Evolutionary conservation across 2,113 vertebrate genomes (phyloP).

Genomic region (Poeciliopsis prolifica): DNA sequence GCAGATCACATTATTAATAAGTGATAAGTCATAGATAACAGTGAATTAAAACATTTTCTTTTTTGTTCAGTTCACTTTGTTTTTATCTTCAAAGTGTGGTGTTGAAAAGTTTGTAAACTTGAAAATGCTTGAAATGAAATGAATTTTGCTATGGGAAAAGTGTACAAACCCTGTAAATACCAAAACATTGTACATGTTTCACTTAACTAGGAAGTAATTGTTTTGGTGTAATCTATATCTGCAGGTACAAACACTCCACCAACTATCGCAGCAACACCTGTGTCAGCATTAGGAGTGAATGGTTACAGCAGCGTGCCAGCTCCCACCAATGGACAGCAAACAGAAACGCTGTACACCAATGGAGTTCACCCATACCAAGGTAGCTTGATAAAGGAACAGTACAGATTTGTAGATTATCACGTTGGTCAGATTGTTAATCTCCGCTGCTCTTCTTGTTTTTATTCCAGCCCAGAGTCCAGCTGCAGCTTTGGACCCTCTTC

Average conservation of each 20-base stretch:
- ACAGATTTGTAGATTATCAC: background rate
- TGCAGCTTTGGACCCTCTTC: conserved; percentile 85
- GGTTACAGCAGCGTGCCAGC: conserved; percentile 84
- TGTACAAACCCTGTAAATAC: background rate
- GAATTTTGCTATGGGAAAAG: no score
- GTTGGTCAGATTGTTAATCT: background rate
- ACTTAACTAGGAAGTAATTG: background rate
- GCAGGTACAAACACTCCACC: conserved; percentile 87
- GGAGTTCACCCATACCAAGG: conserved; percentile 88
- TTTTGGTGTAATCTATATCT: conserved; percentile 24
- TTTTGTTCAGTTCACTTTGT: no score
- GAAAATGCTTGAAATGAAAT: no score
- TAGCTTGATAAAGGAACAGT: conserved; percentile 34
- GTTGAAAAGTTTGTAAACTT: no score
- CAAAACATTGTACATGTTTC: background rate
- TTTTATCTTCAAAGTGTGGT: no score
- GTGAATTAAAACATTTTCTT: no score
- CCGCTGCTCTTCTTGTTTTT: background rate
- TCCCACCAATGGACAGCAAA: conserved; percentile 83
- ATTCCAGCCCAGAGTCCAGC: conserved; percentile 86
- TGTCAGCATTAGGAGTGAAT: conserved; percentile 84
- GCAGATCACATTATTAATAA: no score
- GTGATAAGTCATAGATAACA: no score
- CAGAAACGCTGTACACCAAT: conserved; percentile 86
- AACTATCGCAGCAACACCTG: conserved; percentile 83